Percentiles rank a stretch among this genome's conserved stretches.
Evolutionary conservation across 92 coral and sea anemone genomes (phyloP).

Genomic region (Phenganax stokvisi): DNA sequence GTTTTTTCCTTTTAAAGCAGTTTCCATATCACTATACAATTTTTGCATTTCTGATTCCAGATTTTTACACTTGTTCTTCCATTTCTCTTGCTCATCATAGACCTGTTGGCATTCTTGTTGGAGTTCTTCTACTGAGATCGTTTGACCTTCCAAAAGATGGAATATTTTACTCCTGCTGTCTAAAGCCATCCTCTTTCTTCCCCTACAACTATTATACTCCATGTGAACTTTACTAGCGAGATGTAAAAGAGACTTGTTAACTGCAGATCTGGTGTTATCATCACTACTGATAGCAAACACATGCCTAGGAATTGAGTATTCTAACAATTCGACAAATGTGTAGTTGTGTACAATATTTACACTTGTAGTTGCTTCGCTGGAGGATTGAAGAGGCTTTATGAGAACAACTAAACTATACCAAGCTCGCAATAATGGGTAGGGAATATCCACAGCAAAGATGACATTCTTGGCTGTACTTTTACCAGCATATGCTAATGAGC

Average conservation of each 20-base stretch:
- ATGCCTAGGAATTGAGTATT: slow-evolving; percentile 55
- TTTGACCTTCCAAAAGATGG: slow-evolving; percentile 59
- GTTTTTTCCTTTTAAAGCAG: slow-evolving; percentile 42
- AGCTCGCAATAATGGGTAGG: slow-evolving; percentile 53
- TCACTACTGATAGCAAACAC: slow-evolving; percentile 50
- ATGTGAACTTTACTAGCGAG: slow-evolving; percentile 47
- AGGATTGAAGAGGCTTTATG: slow-evolving; percentile 4
- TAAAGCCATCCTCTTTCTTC: slow-evolving; percentile 46
- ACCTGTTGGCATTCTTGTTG: slow-evolving; percentile 43
- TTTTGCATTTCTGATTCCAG: slow-evolving; percentile 50
- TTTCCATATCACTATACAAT: slow-evolving; percentile 53
- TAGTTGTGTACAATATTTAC: neutral
- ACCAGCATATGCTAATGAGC: slow-evolving; percentile 53
- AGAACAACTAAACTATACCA: slow-evolving; percentile 48
- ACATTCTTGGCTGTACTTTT: slow-evolving; percentile 51
- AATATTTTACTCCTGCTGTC: slow-evolving; percentile 45
- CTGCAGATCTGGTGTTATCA: slow-evolving; percentile 40
- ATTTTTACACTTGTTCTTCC: slow-evolving; percentile 49
- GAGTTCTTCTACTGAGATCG: slow-evolving; percentile 39
- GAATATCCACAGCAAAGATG: slow-evolving; percentile 53
- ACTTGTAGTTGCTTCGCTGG: slow-evolving; percentile 8
- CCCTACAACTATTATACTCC: slow-evolving; percentile 49
- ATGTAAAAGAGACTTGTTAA: slow-evolving; percentile 44
- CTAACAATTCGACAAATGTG: slow-evolving; percentile 44
- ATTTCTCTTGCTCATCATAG: slow-evolving; percentile 50